Evolutionary conservation across 2,113 vertebrate species (phyloP).

Genomic region (Passer domesticus): DNA sequence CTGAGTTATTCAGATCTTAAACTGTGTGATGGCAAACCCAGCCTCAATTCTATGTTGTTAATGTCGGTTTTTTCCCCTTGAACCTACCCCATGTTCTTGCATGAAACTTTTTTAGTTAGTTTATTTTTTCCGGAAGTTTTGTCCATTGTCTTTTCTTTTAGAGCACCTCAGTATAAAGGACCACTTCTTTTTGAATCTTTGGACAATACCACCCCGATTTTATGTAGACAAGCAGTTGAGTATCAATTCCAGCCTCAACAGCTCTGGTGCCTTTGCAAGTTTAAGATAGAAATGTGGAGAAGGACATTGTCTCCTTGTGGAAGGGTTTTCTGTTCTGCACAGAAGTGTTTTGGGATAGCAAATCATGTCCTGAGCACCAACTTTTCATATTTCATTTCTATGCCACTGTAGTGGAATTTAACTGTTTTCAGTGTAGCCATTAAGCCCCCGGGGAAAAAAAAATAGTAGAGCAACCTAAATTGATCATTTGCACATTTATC

Average conservation of each 20-base stretch:
- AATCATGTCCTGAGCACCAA: not conserved
- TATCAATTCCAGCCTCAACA: not conserved
- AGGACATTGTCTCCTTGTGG: not conserved
- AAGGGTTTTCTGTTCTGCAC: not conserved
- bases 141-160: not conserved
- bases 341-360: not conserved
- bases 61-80: not conserved
- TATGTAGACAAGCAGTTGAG: fast-evolving
- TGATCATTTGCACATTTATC: not conserved
- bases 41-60: not conserved
- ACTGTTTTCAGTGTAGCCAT: not conserved
- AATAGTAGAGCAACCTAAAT: not conserved
- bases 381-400: not conserved
- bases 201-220: not conserved
- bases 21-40: not conserved
- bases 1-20: not conserved
- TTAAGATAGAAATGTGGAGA: not conserved
- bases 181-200: not conserved
- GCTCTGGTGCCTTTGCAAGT: not conserved
- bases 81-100: not conserved
- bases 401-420: not conserved
- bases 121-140: not conserved
- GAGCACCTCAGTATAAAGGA: not conserved
- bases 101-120: not conserved
- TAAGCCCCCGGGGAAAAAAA: fast-evolving